Conservation (phyloP, 2,113 vertebrate genomes). For the Semnopithecus entellus region DNA sequence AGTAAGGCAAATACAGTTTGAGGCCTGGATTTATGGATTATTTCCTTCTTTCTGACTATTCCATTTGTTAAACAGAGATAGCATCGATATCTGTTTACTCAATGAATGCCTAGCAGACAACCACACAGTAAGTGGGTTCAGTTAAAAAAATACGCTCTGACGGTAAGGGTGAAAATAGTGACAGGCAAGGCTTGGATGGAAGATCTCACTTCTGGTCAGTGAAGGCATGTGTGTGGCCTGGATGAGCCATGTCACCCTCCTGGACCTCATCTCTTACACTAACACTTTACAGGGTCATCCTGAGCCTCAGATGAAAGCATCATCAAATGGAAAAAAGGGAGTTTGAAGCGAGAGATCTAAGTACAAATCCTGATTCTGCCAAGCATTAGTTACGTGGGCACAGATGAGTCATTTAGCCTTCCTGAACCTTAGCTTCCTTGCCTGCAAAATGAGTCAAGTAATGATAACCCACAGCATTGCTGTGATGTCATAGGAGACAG, state of each 20-base stretch:
- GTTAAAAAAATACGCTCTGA: neutral
- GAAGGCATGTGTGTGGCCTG: neutral
- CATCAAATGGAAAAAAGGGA: neutral
- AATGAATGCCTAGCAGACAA: neutral
- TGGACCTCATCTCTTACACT: neutral
- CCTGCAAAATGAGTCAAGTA: neutral
- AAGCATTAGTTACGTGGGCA: too few relatives aligned
- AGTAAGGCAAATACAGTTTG: neutral
- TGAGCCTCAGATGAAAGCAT: neutral
- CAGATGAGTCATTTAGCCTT: neutral
- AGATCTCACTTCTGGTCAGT: neutral
- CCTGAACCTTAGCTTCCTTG: neutral
- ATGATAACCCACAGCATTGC: neutral
- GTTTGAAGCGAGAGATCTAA: neutral
- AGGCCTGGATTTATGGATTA: neutral
- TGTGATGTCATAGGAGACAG: neutral
- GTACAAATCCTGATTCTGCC: neutral
- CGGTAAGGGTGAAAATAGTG: neutral
- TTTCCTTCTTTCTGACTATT: conserved; percentile 23
- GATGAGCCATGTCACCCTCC: neutral
- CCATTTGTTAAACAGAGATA: neutral
- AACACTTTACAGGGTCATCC: neutral
- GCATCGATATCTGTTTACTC: neutral
- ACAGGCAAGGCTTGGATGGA: neutral
- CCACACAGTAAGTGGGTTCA: neutral